A percentile compares a stretch with the other conserved stretches of the same genome.
phyloP scores from a whole-genome alignment of 2,113 vertebrate genomes.

The Halcyon senegalensis region DNA sequence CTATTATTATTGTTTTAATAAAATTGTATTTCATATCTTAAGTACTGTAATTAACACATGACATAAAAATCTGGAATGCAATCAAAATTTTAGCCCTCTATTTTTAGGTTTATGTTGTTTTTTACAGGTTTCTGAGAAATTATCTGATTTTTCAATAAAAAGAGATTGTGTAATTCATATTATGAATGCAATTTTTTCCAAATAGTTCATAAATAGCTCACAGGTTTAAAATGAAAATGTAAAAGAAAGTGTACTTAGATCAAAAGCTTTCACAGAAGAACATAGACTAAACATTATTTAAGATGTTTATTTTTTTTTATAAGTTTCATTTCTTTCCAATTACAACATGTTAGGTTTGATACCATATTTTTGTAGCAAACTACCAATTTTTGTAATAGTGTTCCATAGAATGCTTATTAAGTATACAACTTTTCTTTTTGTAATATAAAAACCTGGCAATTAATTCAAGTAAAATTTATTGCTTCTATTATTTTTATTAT shows the following conservation, averaged over 20 bases:
- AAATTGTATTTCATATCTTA: too few species aligned
- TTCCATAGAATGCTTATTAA: background rate
- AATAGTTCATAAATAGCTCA: background rate
- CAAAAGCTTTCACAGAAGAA: background rate
- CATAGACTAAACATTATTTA: background rate
- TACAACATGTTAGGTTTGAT: background rate
- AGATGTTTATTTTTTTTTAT: background rate
- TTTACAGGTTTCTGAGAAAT: too few species aligned
- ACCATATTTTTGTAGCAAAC: accelerated
- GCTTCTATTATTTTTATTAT: background rate
- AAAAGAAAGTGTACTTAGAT: background rate
- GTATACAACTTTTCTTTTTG: background rate
- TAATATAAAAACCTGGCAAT: background rate
- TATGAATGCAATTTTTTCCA: background rate
- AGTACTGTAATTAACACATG: too few species aligned
- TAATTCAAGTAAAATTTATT: background rate
- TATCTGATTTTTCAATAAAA: too few species aligned
- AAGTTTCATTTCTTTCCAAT: background rate
- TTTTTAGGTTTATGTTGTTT: too few species aligned
- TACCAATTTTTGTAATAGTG: background rate
- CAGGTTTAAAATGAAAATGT: background rate
- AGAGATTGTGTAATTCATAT: background rate
- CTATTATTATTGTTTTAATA: too few species aligned
- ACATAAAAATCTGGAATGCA: too few species aligned
- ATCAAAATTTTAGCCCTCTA: too few species aligned